Evolutionary conservation across 2,888 invertebrate genomes (phyloP).

Genomic region (Synanthedon tipuliformis): DNA sequence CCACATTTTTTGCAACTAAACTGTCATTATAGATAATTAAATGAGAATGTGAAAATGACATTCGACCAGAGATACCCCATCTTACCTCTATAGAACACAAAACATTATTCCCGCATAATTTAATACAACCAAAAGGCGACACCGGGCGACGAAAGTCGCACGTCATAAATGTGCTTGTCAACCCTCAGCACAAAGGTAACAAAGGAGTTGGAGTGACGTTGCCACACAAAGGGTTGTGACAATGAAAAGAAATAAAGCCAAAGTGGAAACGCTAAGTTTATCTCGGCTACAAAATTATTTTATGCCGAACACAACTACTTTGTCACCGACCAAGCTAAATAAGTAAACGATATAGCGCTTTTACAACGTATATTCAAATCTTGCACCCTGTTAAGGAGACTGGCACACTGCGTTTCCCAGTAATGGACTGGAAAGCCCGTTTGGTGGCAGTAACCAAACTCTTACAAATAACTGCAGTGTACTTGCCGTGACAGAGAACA

Average conservation of each 20-base stretch:
- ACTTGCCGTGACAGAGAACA: no score
- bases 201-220: constrained; percentile 21
- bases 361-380: no score
- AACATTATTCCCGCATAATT: background rate
- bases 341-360: no score
- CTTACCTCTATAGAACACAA: constrained; percentile 15
- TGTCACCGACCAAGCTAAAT: background rate
- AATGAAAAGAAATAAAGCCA: constrained; percentile 40
- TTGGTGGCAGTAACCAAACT: no score
- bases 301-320: background rate
- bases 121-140: constrained; percentile 5
- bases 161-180: constrained; percentile 27
- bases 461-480: no score
- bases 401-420: no score
- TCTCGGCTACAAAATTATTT: background rate
- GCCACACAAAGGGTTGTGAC: constrained; percentile 35
- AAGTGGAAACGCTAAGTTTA: constrained; percentile 4
- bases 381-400: no score
- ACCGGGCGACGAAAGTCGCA: constrained; percentile 25
- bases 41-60: constrained; percentile 1
- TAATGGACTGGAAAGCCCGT: no score
- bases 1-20: no score
- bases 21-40: no score
- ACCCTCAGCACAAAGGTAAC: constrained; percentile 30
- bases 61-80: constrained; percentile 14